Evolutionary conservation across 2,888 invertebrate genomes (phyloP).

Genomic region (Frankliniella fusca): DNA sequence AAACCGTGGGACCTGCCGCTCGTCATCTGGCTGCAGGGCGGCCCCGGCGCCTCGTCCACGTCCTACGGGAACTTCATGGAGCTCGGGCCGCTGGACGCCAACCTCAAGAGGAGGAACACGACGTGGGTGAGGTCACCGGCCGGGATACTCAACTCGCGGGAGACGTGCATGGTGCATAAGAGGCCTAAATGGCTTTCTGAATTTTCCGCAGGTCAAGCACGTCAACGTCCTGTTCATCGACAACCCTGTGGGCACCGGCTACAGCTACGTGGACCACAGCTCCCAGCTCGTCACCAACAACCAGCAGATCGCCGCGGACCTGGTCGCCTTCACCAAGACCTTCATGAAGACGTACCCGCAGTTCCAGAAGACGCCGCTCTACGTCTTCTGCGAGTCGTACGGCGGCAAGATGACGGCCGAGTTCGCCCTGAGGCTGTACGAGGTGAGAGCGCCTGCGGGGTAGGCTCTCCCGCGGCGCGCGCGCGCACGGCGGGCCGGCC

Average conservation of each 20-base stretch:
- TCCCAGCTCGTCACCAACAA: conserved; percentile 55
- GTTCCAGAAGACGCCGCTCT: conserved; percentile 69
- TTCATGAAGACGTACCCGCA: conserved; percentile 65
- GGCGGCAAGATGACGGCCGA: conserved; percentile 91
- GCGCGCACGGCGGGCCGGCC: not conserved
- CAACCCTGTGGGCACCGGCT: conserved; percentile 86
- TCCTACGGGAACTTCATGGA: conserved; percentile 85
- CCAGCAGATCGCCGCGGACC: conserved; percentile 66
- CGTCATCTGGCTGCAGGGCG: conserved; percentile 86
- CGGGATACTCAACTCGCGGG: too few species aligned
- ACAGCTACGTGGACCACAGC: conserved; percentile 66
- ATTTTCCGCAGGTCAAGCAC: conserved; percentile 57
- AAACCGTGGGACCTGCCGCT: conserved; percentile 63
- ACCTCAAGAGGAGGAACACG: conserved; percentile 62
- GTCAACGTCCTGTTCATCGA: conserved; percentile 84
- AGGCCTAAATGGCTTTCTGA: not conserved
- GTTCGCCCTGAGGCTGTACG: conserved; percentile 58
- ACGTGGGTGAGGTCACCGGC: conserved; percentile 62
- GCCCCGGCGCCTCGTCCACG: conserved; percentile 76
- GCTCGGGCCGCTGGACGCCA: conserved; percentile 67
- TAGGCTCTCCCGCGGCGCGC: not conserved
- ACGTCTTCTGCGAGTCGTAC: conserved; percentile 86
- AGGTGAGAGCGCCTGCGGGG: conserved; percentile 42
- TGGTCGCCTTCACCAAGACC: conserved; percentile 65
- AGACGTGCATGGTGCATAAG: not conserved